Evolutionary conservation across 2,888 invertebrate species (phyloP).

Genomic region (Noctua fimbriata): DNA sequence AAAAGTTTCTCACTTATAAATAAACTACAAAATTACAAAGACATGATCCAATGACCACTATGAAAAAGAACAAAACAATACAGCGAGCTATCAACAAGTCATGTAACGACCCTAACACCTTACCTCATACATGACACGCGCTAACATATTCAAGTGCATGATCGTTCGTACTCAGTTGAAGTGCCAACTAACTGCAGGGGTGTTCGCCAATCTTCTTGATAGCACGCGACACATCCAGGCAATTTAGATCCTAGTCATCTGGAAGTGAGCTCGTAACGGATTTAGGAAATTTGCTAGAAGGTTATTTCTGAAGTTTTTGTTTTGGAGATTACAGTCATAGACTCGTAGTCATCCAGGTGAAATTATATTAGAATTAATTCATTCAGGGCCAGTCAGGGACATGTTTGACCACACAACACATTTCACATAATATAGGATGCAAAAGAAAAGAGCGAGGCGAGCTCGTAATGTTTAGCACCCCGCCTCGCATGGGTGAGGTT

Average conservation of each 20-base stretch:
- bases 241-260: neutral
- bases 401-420: neutral
- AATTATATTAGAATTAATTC: neutral
- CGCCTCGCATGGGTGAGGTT: neutral
- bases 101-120: slow-evolving; percentile 41
- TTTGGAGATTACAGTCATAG: neutral
- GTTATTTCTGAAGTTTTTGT: neutral
- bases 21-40: neutral
- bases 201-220: slow-evolving; percentile 17
- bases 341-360: neutral
- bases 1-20: neutral
- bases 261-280: neutral
- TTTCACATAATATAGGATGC: neutral
- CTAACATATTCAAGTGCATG: slow-evolving; percentile 62
- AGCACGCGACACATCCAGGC: slow-evolving; percentile 34
- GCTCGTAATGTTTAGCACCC: neutral
- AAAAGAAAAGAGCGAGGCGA: neutral
- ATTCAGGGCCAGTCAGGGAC: neutral
- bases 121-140: slow-evolving; percentile 51
- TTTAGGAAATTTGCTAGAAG: neutral
- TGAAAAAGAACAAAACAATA: neutral
- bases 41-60: neutral
- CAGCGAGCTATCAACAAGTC: neutral
- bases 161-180: slow-evolving; percentile 53
- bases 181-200: slow-evolving; percentile 31